Evolutionary conservation across 2,888 invertebrate species (phyloP), one percentile per base, ranked within the genome.

Genomic region (Agrilus mali): DNA sequence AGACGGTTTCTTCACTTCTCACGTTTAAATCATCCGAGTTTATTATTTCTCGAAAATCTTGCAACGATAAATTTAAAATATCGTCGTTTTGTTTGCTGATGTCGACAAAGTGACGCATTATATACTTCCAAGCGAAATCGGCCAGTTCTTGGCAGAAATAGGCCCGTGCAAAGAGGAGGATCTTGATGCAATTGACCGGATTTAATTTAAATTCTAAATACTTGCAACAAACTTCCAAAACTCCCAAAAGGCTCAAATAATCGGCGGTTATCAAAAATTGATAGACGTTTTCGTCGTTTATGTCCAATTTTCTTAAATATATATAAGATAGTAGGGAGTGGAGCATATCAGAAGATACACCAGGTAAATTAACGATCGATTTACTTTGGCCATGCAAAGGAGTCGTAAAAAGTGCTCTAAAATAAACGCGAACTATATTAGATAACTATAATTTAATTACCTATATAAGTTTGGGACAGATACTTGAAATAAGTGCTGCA

Each of bases 401-500:
- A 48, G 87, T 88, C 41, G 88, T 89, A 64, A 90, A 90, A 31
- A 89, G 68, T 36, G 87, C 82, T 65, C 88, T 83, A 64, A 20
- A 61, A 60, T 48, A 5, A 33, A 44, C 17, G 38, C 17, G 38
- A 33, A 31, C 32, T 36, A 5, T 32, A 8, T 5, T 27, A 10
- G 8, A 3, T 13, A 12, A 38, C 16, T 20, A 4, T 2, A 22
- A 17, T 38, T 22, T 38, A 12, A 17, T 4, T 13, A 38, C 8
- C 8, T 35, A n/a, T n/a, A n/a, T n/a, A n/a, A n/a, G 35, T 8
- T 33, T 31, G 5, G 17, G 31, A 35, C 40, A 31, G 33, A 32
- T 34, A 87, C 87, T 84, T 77, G 69, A 94, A 94, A 69, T 92
- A 94, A 34, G 85, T 80, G 61, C 93, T 93, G 69, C 89, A 88